Percentiles rank a stretch among this genome's conserved stretches.
Conservation (phyloP, 2,113 vertebrate species). For the Sorex fumeus region DNA sequence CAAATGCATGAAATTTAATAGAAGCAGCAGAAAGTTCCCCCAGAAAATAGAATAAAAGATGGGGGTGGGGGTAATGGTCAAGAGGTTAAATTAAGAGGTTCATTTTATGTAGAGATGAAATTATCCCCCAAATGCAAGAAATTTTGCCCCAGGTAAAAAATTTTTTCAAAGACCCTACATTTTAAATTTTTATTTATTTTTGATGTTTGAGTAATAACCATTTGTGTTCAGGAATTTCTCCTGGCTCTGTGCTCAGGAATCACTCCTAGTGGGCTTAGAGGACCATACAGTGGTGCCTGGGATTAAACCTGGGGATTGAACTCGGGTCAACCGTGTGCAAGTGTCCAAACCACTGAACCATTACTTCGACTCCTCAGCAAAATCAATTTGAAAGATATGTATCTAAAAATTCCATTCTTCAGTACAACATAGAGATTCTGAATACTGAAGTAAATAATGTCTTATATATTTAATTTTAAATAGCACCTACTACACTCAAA, state of each 20-base stretch:
- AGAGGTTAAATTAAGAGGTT: background rate
- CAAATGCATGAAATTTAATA: background rate
- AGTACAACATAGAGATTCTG: background rate
- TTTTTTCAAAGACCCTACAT: background rate
- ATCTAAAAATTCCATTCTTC: background rate
- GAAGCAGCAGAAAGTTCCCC: background rate
- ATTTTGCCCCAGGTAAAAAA: conserved; percentile 31
- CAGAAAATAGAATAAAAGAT: background rate
- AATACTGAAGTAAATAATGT: background rate
- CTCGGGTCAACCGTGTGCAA: too few relatives aligned
- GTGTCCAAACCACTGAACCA: too few relatives aligned
- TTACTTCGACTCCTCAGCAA: too few relatives aligned
- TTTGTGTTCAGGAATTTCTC: too few relatives aligned
- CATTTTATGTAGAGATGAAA: background rate
- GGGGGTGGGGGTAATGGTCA: too few relatives aligned
- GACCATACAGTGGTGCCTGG: too few relatives aligned
- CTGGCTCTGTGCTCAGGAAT: too few relatives aligned
- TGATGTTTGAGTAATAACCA: too few relatives aligned
- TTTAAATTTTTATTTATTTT: background rate
- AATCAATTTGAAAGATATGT: too few relatives aligned
- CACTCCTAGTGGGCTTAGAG: too few relatives aligned
- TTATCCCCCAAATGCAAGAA: background rate
- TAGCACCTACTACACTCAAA: background rate
- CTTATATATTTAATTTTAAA: conserved; percentile 31
- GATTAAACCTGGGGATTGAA: too few relatives aligned